These are phyloP conservation scores for Pheosia tremula DNA, from an alignment of 2,888 invertebrate species.

Conservation along the genomic window DNA sequence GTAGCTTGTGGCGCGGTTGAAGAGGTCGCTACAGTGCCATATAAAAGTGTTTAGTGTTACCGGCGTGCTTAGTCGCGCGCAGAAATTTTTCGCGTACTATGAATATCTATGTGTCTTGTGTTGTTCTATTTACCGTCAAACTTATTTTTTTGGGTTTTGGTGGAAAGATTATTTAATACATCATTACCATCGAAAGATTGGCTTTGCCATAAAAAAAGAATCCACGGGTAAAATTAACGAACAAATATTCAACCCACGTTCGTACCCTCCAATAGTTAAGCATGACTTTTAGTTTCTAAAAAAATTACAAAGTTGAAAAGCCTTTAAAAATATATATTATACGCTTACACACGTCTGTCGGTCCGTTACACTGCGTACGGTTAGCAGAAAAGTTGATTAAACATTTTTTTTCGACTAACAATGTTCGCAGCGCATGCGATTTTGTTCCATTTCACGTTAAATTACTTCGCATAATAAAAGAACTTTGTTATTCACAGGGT, in stretches of 20 bases:
- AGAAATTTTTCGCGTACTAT: too few relatives aligned
- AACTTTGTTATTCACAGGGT: conserved; percentile 1
- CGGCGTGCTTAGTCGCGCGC: too few relatives aligned
- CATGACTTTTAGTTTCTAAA: conserved; percentile 5
- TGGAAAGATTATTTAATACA: too few relatives aligned
- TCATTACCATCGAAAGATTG: too few relatives aligned
- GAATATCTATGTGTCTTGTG: too few relatives aligned
- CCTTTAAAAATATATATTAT: conserved; percentile 1
- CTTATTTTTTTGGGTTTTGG: too few relatives aligned
- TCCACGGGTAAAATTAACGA: not conserved
- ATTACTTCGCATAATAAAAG: not conserved
- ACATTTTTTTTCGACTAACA: conserved; percentile 9
- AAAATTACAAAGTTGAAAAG: conserved; percentile 7
- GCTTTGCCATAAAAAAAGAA: not conserved
- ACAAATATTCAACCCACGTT: not conserved
- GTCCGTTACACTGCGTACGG: conserved; percentile 11
- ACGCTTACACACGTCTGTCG: conserved; percentile 1
- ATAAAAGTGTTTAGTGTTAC: too few relatives aligned
- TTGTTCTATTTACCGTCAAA: too few relatives aligned
- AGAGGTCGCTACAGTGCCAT: too few relatives aligned
- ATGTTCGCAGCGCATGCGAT: conserved; percentile 2
- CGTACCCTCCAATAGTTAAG: not conserved
- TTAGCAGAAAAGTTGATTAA: conserved; percentile 13
- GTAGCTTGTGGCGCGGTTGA: too few relatives aligned
- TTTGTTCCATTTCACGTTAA: conserved; percentile 1